phyloP scores from a whole-genome alignment of 2,797 vertebrate species.

The Acanthis flammea region DNA sequence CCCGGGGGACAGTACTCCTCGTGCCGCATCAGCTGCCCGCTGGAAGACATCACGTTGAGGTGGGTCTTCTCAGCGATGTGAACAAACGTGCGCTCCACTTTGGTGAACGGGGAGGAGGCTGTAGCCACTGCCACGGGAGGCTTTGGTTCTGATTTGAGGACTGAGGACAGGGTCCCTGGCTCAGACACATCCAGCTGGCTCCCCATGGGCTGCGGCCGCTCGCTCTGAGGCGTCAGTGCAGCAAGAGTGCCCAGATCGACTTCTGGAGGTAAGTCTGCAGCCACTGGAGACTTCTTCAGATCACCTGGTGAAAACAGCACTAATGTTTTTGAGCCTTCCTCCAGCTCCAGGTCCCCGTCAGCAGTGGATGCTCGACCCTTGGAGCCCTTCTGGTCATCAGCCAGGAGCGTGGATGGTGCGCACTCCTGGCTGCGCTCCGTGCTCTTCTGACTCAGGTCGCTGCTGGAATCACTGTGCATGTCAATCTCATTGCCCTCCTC shows the following conservation, averaged over 20 bases:
- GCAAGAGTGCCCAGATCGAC: constrained; percentile 83
- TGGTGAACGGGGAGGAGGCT: constrained; percentile 91
- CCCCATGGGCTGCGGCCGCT: constrained; percentile 80
- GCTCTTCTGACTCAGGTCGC: constrained; percentile 88
- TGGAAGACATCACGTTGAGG: constrained; percentile 91
- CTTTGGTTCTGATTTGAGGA: constrained; percentile 87
- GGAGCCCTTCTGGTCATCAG: constrained; percentile 87
- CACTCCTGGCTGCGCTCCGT: constrained; percentile 91
- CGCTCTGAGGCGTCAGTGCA: constrained; percentile 80
- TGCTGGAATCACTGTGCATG: constrained; percentile 85
- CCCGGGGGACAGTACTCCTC: constrained; percentile 71
- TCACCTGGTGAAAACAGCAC: constrained; percentile 97
- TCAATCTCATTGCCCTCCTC: constrained; percentile 76
- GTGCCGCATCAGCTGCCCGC: constrained; percentile 77
- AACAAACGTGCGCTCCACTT: constrained; percentile 95
- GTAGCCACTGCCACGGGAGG: constrained; percentile 77
- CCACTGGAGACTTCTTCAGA: constrained; percentile 87
- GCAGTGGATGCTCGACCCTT: constrained; percentile 85
- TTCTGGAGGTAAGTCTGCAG: constrained; percentile 81
- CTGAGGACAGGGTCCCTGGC: constrained; percentile 86
- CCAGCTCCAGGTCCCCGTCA: constrained; percentile 90
- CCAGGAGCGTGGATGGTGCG: constrained; percentile 88
- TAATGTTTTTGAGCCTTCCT: constrained; percentile 94
- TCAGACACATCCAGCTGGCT: constrained; percentile 84
- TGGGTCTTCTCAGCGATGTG: constrained; percentile 96